Evolutionary conservation across 1,140 invertebrate species (phyloP).

Genomic region (Bombus waltoni): DNA sequence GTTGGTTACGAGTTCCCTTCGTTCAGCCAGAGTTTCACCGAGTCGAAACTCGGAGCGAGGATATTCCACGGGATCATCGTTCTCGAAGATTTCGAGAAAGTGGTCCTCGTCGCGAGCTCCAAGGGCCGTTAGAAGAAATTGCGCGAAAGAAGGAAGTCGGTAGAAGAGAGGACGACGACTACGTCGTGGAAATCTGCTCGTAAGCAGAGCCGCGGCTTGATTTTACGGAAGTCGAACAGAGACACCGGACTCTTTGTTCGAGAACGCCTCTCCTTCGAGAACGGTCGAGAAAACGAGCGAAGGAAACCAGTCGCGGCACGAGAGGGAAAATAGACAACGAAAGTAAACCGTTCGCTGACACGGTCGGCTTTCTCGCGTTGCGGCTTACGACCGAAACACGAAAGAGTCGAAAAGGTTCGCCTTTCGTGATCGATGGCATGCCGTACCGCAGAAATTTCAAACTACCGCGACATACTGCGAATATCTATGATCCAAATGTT

Average conservation of each 20-base stretch:
- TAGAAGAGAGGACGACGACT: not conserved
- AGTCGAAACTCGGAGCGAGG: not conserved
- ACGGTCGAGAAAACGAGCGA: not conserved
- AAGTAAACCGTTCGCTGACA: not conserved
- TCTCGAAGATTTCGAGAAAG: conserved; percentile 30
- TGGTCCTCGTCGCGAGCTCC: not conserved
- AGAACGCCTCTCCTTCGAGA: not conserved
- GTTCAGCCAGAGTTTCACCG: not conserved
- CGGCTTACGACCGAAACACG: not conserved
- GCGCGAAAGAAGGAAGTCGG: conserved; percentile 27
- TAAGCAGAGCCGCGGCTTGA: not conserved
- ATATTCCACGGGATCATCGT: conserved; percentile 12
- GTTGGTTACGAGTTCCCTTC: too few species aligned
- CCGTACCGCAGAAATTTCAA: not conserved
- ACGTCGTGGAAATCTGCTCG: conserved; percentile 36
- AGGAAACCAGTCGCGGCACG: not conserved
- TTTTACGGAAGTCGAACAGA: conserved; percentile 25
- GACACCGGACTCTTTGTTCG: not conserved
- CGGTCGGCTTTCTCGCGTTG: not conserved
- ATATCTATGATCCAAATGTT: not conserved
- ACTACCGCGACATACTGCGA: too few species aligned
- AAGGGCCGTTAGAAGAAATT: conserved; percentile 42
- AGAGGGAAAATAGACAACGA: not conserved
- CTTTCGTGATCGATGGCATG: not conserved
- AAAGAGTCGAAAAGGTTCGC: not conserved